Base-by-base conservation (phyloP, 1,140 invertebrate species). In the Goniozus legneri region DNA sequence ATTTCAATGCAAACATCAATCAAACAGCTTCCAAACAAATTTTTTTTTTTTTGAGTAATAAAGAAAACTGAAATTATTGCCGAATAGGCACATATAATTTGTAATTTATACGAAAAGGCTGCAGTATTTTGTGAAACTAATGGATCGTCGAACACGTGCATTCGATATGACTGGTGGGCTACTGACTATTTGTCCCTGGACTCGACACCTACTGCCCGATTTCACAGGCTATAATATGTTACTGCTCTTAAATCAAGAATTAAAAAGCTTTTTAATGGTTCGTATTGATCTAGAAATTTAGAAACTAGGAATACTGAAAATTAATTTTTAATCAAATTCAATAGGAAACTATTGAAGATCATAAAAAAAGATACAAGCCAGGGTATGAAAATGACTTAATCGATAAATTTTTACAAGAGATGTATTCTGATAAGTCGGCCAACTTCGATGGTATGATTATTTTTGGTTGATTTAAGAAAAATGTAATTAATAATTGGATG, bases 341-440 rank as follows among this genome's bases (percentile, higher is more conserved):
- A 71, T 41, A 83, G 78, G 70, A 80, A 39, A 77, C 73, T 10
- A 85, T 89, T 21, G 62, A 75, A 2, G 79, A 84, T 15, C 86
- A 88, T 50, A 77, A 80, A 35, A 56, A 62, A 22, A 76, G 65
- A 1, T 79, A 82, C 34, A 60, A 75, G 13, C 39, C 77, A 19
- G 66, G 71, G 19, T 71, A 69, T 21, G 77, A 78, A 20, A 67
- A 78, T 13, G 89, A 92, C 62, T 81, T 92, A 19, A 88, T 93
- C 34, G 89, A 89, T 59, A 80, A 84, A 22, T 92, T 86, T 64
- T 73, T 93, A 3, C 73, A 80, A 30, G 82, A 89, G 75, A 85
- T 89, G 77, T 65, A 81, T 27, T 46, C 71, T 19, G 60, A 69
- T 10, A 69, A 73, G 46, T 61, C 60, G 1, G 62, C 71, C 2